Evolutionary conservation across 2,797 vertebrate genomes (phyloP).

Genomic region (Craterocephalus amniculus): DNA sequence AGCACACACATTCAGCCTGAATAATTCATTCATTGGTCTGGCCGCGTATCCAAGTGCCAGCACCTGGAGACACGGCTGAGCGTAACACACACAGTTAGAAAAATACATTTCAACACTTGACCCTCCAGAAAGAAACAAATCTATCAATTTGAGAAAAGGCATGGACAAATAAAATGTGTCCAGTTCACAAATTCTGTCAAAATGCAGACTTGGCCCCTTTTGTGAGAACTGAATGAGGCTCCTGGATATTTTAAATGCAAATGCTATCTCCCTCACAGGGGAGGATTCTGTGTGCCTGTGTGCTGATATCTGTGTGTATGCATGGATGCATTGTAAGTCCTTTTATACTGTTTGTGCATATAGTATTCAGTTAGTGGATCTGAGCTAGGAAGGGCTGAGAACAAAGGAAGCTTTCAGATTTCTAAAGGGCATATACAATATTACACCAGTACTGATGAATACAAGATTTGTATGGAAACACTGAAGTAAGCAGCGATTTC

Average conservation of each 20-base stretch:
- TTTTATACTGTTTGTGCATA: neutral
- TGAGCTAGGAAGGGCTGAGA: neutral
- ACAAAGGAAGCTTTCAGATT: neutral
- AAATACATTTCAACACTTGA: conserved; percentile 50
- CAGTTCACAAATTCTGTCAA: conserved; percentile 30
- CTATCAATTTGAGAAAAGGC: conserved; percentile 34
- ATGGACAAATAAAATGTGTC: conserved; percentile 23
- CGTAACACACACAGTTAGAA: conserved; percentile 24
- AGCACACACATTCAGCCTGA: conserved; percentile 42
- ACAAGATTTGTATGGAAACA: neutral
- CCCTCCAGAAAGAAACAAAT: conserved; percentile 30
- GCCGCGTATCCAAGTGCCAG: conserved; percentile 26
- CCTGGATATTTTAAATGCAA: conserved; percentile 28
- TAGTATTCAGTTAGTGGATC: neutral
- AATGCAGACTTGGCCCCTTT: conserved; percentile 24
- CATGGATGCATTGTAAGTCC: conserved; percentile 11
- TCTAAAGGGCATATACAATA: neutral
- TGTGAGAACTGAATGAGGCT: conserved; percentile 40
- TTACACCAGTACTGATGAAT: neutral
- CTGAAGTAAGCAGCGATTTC: neutral
- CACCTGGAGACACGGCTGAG: conserved; percentile 35
- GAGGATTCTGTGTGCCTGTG: conserved; percentile 14
- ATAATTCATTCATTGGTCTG: conserved; percentile 59
- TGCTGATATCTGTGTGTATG: conserved; percentile 13
- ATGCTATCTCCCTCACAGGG: conserved; percentile 21